Evolutionary conservation across 2,113 vertebrate genomes (phyloP).

Genomic region (Thomomys bottae): DNA sequence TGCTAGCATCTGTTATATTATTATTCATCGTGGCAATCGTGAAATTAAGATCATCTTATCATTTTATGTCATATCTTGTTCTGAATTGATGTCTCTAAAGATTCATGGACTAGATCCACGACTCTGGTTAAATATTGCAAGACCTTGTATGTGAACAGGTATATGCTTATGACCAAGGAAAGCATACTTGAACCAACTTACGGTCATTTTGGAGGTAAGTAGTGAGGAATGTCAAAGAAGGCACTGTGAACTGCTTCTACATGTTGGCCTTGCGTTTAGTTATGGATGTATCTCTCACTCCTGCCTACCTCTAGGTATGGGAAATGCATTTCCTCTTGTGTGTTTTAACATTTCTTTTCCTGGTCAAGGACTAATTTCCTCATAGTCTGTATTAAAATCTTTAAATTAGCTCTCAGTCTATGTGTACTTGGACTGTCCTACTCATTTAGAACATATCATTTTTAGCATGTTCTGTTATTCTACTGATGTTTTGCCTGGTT

Average conservation of each 20-base stretch:
- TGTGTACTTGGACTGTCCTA: background rate
- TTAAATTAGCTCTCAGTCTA: background rate
- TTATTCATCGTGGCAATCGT: no score
- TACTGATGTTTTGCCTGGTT: background rate
- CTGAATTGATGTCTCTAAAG: background rate
- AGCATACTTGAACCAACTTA: background rate
- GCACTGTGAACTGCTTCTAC: background rate
- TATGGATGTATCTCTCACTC: background rate
- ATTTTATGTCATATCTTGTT: background rate
- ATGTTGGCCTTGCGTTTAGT: background rate
- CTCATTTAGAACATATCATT: background rate
- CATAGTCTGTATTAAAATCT: background rate
- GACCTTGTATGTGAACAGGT: background rate
- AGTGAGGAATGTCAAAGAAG: background rate
- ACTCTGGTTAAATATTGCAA: background rate
- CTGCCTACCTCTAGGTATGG: background rate
- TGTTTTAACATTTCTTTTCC: background rate
- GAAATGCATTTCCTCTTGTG: background rate
- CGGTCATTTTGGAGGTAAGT: background rate
- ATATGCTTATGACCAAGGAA: background rate
- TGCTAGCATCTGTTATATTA: background rate
- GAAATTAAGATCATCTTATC: background rate
- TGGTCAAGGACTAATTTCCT: background rate
- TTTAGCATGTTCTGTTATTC: background rate
- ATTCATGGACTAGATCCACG: background rate